Base-by-base conservation (phyloP, 2,888 invertebrate species). In the Bugula neritina region DNA sequence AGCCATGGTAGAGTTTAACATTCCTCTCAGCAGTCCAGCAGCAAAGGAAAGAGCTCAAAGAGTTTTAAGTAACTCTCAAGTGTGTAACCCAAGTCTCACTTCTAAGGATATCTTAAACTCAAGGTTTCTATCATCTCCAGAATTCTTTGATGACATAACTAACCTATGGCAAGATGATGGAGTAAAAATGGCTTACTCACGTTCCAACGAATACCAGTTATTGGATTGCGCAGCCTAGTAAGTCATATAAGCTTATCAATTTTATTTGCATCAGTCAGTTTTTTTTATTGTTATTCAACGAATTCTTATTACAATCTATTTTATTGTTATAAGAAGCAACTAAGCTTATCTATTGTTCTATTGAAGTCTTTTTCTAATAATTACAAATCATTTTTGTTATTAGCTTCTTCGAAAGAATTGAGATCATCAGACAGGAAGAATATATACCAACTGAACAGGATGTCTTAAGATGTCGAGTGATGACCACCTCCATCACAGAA, bases 161-260 rank as follows among this genome's bases (percentile, higher is more conserved):
- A 82, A 81, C 1, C 81, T 91, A 0, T 92, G 92, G 92, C 84
- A 84, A 2, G 92, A 92, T 81, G 83, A 85, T 0, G 91, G 90
- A 0, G 89, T 92, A 1, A 87, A 89, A 79, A 87, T 89, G 77
- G 89, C 90, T 75, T 91, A 88, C 78, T 85, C 86, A 76, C 85
- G 90, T 77, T 90, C 91, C 0, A 90, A 90, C 80, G 91, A 91
- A 81, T 92, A 90, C 79, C 91, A 91, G 79, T 85, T 92, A 1
- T 89, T 92, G 58, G 92, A 92, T 78, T 90, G 91, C 79, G 90
- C 92, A 10, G 90, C 90, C 87, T 91, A 92, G 92, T 92, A 86
- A 89, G 90, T 88, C 43, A 23, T 10, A 5, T 43, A 43, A 17
- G 5, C 10, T 43, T 10, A 43, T 43, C 43, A 43, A 43, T n/a